These are phyloP conservation scores for Ibycter americanus DNA, from an alignment of 2,797 vertebrate genomes.

Conservation along the genomic window DNA sequence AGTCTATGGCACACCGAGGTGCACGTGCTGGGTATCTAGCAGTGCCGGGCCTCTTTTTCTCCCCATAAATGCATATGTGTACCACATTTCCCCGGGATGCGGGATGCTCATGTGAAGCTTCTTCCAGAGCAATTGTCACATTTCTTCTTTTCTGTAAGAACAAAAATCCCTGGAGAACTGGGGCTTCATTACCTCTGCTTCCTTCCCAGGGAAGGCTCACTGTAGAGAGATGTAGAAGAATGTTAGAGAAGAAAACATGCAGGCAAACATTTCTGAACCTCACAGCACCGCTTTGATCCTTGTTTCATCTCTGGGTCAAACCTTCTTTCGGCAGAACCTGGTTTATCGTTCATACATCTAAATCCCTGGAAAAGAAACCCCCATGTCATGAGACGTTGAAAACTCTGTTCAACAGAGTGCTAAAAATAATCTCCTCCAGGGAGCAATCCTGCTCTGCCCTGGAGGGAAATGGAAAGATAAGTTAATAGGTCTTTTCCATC, in stretches of 20 bases:
- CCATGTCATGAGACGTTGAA: background rate
- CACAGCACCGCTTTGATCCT: background rate
- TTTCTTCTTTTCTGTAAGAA: background rate
- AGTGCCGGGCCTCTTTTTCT: background rate
- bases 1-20: accelerated
- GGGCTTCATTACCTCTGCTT: background rate
- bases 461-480: background rate
- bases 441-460: background rate
- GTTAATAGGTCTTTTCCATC: background rate
- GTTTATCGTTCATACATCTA: background rate
- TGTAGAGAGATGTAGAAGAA: background rate
- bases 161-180: background rate
- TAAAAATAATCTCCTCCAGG: background rate
- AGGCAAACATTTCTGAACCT: background rate
- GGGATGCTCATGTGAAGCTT: background rate
- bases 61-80: background rate
- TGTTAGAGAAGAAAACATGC: background rate
- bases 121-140: background rate
- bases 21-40: accelerated
- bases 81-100: accelerated
- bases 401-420: background rate
- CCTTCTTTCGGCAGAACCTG: background rate
- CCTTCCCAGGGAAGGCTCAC: background rate
- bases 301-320: background rate
- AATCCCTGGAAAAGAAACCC: background rate